Evolutionary conservation across 2,888 invertebrate species (phyloP).

Genomic region (Drosophila silvestris): DNA sequence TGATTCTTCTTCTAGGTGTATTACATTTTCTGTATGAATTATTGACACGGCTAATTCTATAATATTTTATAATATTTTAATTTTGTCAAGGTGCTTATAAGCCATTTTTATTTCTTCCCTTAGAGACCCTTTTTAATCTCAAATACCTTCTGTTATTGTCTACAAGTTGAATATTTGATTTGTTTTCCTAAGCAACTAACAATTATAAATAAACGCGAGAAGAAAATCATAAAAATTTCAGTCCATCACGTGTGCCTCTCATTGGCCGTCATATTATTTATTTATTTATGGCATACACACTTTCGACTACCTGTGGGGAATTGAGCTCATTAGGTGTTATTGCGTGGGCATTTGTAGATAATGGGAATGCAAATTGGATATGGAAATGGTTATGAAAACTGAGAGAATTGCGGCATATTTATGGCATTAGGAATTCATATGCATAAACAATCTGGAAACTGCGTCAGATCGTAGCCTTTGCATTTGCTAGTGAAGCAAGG

Average conservation of each 20-base stretch:
- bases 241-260: slow-evolving; percentile 64
- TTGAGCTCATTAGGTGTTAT: slow-evolving; percentile 53
- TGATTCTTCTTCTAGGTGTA: background rate
- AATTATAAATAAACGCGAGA: slow-evolving; percentile 49
- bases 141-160: background rate
- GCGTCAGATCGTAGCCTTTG: slow-evolving; percentile 48
- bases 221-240: slow-evolving; percentile 61
- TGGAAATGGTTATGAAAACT: slow-evolving; percentile 38
- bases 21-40: background rate
- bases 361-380: slow-evolving; percentile 40
- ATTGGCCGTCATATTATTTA: slow-evolving; percentile 60
- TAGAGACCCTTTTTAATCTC: too few relatives aligned
- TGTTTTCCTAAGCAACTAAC: slow-evolving; percentile 7
- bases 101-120: background rate
- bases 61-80: background rate
- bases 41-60: background rate
- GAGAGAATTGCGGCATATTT: slow-evolving; percentile 46
- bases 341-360: slow-evolving; percentile 41
- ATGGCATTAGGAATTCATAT: slow-evolving; percentile 51
- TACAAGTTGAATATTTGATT: slow-evolving; percentile 9
- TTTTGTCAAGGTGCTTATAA: background rate
- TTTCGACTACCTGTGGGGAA: slow-evolving; percentile 61
- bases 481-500: slow-evolving; percentile 14
- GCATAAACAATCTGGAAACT: slow-evolving; percentile 61
- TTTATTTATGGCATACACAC: slow-evolving; percentile 35